phyloP scores from a whole-genome alignment of 2,888 invertebrate species.

The Petrolisthes cinctipes region DNA sequence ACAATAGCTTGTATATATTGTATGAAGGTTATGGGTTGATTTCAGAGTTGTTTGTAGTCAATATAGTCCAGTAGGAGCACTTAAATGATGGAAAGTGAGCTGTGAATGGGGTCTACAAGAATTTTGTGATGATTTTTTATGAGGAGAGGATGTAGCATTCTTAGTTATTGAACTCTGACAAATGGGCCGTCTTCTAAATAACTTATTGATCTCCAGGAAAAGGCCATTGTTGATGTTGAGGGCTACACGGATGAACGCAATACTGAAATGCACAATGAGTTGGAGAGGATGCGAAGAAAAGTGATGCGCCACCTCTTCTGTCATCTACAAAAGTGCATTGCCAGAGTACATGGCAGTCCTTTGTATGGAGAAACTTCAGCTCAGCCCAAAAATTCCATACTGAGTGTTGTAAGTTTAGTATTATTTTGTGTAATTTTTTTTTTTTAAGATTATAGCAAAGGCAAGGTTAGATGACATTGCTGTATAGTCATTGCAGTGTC shows the following conservation, averaged over 20 bases:
- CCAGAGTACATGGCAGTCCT: not conserved
- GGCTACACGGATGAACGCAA: constrained; percentile 24
- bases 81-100: no score
- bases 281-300: constrained; percentile 50
- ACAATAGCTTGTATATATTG: no score
- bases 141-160: no score
- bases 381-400: constrained; percentile 37
- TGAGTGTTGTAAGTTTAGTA: constrained; percentile 40
- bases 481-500: no score
- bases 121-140: not conserved
- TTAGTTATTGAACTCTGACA: no score
- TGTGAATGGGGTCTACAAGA: not conserved
- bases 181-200: no score
- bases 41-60: no score
- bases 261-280: constrained; percentile 44
- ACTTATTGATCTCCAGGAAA: constrained; percentile 12
- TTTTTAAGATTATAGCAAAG: no score
- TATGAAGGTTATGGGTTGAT: no score
- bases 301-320: constrained; percentile 37
- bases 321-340: constrained; percentile 21
- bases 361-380: not conserved
- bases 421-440: not conserved
- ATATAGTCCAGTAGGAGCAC: no score
- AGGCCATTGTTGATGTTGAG: constrained; percentile 30
- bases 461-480: no score